Conservation (phyloP, 2,797 vertebrate species). For the Leptodactylus fallax region DNA sequence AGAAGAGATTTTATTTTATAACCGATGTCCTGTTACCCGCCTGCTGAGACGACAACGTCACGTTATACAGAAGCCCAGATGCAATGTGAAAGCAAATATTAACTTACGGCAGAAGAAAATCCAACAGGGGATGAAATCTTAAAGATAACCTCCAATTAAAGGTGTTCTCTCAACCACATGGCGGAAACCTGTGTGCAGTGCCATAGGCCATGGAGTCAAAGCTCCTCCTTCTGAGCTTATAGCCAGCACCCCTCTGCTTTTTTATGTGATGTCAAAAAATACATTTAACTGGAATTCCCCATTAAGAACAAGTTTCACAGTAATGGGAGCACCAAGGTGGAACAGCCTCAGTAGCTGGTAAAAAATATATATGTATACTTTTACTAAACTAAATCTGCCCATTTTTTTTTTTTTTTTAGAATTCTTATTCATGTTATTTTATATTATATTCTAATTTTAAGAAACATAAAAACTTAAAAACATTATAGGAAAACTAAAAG, state of each 20-base stretch:
- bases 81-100: neutral
- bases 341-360: neutral
- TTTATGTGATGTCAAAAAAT: no score
- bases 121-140: neutral
- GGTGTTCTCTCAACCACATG: neutral
- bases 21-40: no score
- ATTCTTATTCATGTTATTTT: neutral
- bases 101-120: neutral
- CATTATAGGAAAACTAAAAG: neutral
- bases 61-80: neutral
- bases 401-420: no score
- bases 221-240: neutral
- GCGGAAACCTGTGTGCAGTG: neutral
- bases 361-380: conserved; percentile 7
- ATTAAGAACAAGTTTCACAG: neutral
- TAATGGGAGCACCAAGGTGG: neutral
- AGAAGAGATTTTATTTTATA: neutral
- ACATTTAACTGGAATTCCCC: neutral
- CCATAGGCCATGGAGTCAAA: neutral
- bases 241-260: no score
- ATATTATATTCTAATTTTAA: conserved; percentile 15
- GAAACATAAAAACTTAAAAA: neutral
- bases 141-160: neutral
- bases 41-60: neutral
- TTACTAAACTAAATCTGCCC: neutral